Evolutionary conservation across 2,797 vertebrate genomes (phyloP).

Genomic region (Pelodytes ibericus): DNA sequence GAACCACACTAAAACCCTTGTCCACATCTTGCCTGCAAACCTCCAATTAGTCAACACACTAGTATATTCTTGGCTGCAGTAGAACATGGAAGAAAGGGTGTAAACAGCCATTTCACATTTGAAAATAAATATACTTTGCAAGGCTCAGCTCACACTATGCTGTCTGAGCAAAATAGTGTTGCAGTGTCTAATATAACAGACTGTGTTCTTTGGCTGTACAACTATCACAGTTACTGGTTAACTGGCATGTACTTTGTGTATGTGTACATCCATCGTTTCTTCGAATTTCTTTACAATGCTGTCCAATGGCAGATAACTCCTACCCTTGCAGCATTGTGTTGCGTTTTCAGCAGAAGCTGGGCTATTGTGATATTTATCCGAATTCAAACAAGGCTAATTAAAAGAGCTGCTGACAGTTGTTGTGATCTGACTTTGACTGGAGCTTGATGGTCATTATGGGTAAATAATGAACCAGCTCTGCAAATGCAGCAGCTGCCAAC

Average conservation of each 20-base stretch:
- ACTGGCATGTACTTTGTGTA: slow-evolving; percentile 29
- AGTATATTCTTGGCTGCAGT: no score
- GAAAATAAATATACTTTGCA: no score
- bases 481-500: slow-evolving; percentile 86
- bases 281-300: slow-evolving; percentile 51
- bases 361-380: slow-evolving; percentile 85
- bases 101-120: no score
- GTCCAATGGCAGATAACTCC: slow-evolving; percentile 61
- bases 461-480: slow-evolving; percentile 90
- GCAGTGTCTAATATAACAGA: no score
- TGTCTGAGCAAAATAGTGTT: no score
- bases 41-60: no score
- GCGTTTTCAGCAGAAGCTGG: slow-evolving; percentile 77
- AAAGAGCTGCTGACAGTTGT: slow-evolving; percentile 86
- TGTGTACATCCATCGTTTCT: slow-evolving; percentile 31
- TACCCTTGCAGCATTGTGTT: slow-evolving; percentile 67
- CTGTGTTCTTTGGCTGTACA: slow-evolving; percentile 13
- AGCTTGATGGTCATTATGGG: slow-evolving; percentile 94
- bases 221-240: slow-evolving; percentile 24
- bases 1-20: no score
- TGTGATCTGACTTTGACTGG: slow-evolving; percentile 85
- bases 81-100: no score
- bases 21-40: no score
- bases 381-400: slow-evolving; percentile 88
- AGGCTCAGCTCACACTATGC: no score